Conservation (phyloP, 1,140 invertebrate genomes). For the Dufourea novaeangliae region DNA sequence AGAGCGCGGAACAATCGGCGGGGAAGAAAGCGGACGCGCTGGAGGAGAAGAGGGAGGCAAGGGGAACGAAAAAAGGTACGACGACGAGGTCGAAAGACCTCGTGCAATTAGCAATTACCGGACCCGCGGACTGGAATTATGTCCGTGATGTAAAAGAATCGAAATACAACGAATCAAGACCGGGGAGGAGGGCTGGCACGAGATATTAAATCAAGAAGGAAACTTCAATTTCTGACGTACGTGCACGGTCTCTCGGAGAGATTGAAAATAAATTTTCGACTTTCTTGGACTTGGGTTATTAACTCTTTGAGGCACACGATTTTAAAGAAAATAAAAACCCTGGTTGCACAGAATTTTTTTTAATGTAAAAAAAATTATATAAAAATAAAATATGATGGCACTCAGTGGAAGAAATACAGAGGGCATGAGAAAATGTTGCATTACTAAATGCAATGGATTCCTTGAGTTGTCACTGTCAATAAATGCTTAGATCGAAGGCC, state of each 20-base stretch:
- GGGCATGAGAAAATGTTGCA: no score
- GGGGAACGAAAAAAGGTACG: not conserved
- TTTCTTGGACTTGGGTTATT: not conserved
- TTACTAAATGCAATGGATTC: no score
- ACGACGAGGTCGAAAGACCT: slow-evolving; percentile 25
- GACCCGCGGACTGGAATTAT: slow-evolving; percentile 32
- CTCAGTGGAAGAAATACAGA: no score
- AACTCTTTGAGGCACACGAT: no score
- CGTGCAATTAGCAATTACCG: slow-evolving; percentile 53
- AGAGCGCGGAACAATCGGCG: slow-evolving; percentile 13
- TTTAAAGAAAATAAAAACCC: no score
- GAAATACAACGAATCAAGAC: slow-evolving; percentile 6
- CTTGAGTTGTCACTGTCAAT: no score
- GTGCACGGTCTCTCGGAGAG: not conserved
- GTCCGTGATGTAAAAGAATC: slow-evolving; percentile 23
- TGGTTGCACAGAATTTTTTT: no score
- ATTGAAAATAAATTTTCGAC: slow-evolving; percentile 7
- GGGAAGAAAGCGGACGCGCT: not conserved
- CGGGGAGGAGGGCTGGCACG: not conserved
- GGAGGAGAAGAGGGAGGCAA: not conserved
- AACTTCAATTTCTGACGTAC: not conserved
- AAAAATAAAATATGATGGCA: no score
- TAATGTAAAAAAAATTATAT: no score
- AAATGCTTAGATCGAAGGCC: no score
- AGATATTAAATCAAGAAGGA: slow-evolving; percentile 11